Percentiles rank a stretch among this genome's conserved stretches.
Conservation (phyloP, 2,797 vertebrate species). For the Galagoides demidoff region DNA sequence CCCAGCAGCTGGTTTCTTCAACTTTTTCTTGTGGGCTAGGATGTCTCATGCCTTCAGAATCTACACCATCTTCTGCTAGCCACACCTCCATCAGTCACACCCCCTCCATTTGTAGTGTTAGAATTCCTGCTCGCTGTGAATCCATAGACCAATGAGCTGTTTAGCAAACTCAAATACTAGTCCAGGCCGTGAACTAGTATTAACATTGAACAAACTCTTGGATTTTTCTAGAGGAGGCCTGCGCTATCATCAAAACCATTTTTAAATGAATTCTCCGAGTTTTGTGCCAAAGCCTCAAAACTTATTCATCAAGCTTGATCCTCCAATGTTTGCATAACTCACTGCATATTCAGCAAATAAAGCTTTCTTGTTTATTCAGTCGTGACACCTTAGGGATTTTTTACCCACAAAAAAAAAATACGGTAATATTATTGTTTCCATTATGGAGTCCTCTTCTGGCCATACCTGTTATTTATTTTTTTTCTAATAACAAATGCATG, state of each 20-base stretch:
- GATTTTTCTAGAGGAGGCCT: too few species aligned
- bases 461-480: background rate
- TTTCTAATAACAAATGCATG: conserved; percentile 18
- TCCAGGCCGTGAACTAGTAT: background rate
- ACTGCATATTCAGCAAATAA: conserved; percentile 26
- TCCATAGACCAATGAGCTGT: background rate
- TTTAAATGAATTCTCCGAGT: background rate
- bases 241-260: background rate
- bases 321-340: background rate
- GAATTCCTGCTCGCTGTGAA: background rate
- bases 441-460: background rate
- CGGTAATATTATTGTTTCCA: conserved; percentile 18
- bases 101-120: background rate
- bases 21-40: background rate
- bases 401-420: background rate
- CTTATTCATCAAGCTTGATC: background rate
- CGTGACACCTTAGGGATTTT: background rate
- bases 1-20: background rate
- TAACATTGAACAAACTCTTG: too few species aligned
- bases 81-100: accelerated
- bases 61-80: background rate
- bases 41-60: background rate
- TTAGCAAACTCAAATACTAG: background rate
- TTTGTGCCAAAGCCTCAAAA: conserved; percentile 24
- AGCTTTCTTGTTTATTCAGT: conserved; percentile 5